A percentile compares a stretch with the other conserved stretches of the same genome.
phyloP scores from a whole-genome alignment of 2,797 vertebrate species.

The Myoxocephalus aenaeus region DNA sequence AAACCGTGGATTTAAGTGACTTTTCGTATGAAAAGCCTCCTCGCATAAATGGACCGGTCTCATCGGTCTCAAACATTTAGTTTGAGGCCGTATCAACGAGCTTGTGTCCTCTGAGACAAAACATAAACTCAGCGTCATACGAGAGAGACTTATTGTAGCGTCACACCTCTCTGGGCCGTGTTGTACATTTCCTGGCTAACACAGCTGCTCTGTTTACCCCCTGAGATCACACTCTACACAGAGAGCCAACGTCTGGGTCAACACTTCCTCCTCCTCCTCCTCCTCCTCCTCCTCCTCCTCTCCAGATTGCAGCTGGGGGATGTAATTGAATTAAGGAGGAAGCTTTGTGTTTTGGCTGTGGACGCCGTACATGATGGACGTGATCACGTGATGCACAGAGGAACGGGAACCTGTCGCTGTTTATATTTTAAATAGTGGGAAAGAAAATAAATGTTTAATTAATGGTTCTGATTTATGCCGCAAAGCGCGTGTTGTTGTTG shows the following conservation, averaged over 20 bases:
- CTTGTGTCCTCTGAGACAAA: not conserved
- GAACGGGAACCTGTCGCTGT: too few species aligned
- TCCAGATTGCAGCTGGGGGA: conserved; percentile 64
- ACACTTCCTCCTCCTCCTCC: conserved; percentile 53
- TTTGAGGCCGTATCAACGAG: not conserved
- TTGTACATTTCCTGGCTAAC: conserved; percentile 52
- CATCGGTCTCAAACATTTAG: not conserved
- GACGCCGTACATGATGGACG: not conserved
- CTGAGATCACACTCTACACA: conserved; percentile 50
- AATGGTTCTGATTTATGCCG: not conserved
- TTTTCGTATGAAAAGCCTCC: too few species aligned
- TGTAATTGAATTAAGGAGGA: conserved; percentile 62
- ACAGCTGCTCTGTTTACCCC: conserved; percentile 54
- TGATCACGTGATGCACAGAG: not conserved
- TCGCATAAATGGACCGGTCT: too few species aligned
- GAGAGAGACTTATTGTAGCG: not conserved
- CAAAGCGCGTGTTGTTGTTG: not conserved
- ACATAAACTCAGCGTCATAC: not conserved
- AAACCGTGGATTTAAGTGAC: too few species aligned
- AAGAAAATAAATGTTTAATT: not conserved
- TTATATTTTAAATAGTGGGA: too few species aligned
- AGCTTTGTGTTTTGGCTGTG: conserved; percentile 26
- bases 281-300: conserved; percentile 31
- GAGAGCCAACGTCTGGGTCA: conserved; percentile 59
- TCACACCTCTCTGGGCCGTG: conserved; percentile 21